Base-by-base conservation (phyloP, 2,797 vertebrate genomes). In the Pseudotriccus pelzelni region DNA sequence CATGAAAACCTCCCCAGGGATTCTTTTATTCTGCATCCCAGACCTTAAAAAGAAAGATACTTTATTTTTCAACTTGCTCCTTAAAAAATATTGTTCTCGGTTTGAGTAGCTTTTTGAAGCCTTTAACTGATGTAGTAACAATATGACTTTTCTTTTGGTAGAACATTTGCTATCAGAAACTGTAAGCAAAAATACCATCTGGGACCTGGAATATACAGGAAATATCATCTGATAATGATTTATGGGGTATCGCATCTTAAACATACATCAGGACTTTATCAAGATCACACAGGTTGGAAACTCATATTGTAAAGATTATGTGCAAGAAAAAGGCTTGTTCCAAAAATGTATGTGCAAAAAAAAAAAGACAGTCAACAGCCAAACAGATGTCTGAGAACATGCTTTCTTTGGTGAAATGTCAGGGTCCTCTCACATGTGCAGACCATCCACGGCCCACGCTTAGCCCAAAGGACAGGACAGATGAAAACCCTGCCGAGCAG, bases 281-380 rank as follows among this genome's bases (percentile, higher is more conserved):
- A 92, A 77, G 56, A 94, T 87, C 76, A 70, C 44, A 14, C 32
- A 89, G 79, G 75, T 49, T 86, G 73, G 53, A 91, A 84, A 92
- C 49, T 66, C 59, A 89, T 73, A 68, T 49, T 82, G 66, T 91
- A 82, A 94, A 93, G 79, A 95, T 77, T 52, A 91, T 4, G 41
- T 78, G 50, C 84, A 90, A 90, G 77, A 93, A 89, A 88, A 91
- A 72, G n/a, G 43, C 85, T 94, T 91, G 66, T 72, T 94, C 50
- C n/a, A 81, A 95, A 93, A 87, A 82, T 64, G 47, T 75, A 78
- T 73, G 60, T 74, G 76, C 72, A 67, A 87, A 74, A 87, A 74
- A 47, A 93, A 91, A 92, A 60, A 19, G 10, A 56, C 24, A 53
- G 68, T 78, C 91, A 94, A 90, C 49, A 94, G 93, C 52, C 87